These are phyloP conservation scores for Girardinichthys multiradiatus DNA, from an alignment of 2,113 vertebrate genomes.

Conservation along the genomic window DNA sequence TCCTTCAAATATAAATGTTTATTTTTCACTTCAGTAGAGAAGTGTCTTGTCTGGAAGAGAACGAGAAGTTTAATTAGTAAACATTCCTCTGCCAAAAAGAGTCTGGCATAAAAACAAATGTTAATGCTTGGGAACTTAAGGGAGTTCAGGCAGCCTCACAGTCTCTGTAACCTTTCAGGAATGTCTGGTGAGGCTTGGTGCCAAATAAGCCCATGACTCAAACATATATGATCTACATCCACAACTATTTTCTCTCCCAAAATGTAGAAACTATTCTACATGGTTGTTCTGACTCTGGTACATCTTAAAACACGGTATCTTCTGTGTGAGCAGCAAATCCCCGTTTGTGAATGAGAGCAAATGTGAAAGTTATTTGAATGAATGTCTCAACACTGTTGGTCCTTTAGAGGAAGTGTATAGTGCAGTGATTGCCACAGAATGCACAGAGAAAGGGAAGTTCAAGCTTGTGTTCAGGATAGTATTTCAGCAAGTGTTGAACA, in stretches of 20 bases:
- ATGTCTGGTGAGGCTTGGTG: slow-evolving; percentile 44
- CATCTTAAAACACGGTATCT: not conserved
- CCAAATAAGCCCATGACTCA: slow-evolving; percentile 40
- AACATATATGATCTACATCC: slow-evolving; percentile 33
- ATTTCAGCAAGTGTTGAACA: slow-evolving; percentile 23
- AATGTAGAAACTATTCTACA: slow-evolving; percentile 1
- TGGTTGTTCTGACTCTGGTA: not conserved
- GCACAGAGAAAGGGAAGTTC: slow-evolving; percentile 57
- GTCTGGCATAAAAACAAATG: slow-evolving; percentile 58
- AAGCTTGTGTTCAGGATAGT: slow-evolving; percentile 21
- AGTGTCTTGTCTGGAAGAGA: slow-evolving; percentile 23
- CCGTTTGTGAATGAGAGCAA: not conserved
- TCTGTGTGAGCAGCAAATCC: not conserved
- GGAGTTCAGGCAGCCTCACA: slow-evolving; percentile 31
- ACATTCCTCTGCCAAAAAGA: slow-evolving; percentile 44
- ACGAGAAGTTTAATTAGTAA: slow-evolving; percentile 32
- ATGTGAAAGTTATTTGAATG: not conserved
- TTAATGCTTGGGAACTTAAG: slow-evolving; percentile 63
- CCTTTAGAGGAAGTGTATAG: slow-evolving; percentile 49
- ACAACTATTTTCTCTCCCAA: slow-evolving; percentile 15
- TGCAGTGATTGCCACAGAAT: slow-evolving; percentile 55
- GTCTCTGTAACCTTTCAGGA: slow-evolving; percentile 51
- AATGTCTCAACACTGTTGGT: not conserved
- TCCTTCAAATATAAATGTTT: slow-evolving; percentile 36
- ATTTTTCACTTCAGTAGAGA: slow-evolving; percentile 6